Evolutionary conservation across 2,113 vertebrate genomes (phyloP).

Genomic region (Mus pahari): DNA sequence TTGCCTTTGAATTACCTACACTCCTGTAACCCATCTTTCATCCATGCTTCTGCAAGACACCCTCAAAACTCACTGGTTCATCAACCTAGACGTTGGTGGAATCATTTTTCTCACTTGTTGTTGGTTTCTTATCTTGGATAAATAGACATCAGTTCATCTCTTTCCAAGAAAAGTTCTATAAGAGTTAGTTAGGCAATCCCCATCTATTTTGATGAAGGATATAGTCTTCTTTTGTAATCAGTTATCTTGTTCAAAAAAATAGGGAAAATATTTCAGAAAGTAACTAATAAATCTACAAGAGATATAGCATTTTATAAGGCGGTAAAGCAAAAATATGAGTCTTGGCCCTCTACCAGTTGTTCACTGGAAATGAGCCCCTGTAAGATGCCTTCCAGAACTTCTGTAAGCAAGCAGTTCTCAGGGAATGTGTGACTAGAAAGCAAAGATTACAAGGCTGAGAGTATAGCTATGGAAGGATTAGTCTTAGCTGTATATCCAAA

Average conservation of each 20-base stretch:
- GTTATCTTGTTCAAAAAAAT: background rate
- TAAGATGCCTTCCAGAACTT: background rate
- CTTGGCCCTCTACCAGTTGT: background rate
- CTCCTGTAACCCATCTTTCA: background rate
- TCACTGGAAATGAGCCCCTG: background rate
- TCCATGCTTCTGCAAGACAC: background rate
- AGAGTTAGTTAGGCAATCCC: background rate
- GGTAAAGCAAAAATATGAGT: constrained; percentile 1
- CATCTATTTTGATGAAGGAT: background rate
- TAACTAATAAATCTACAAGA: background rate
- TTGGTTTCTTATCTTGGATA: background rate
- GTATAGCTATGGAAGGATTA: background rate
- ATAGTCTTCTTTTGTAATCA: background rate
- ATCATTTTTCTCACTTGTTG: background rate
- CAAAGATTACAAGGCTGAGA: background rate
- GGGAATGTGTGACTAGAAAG: background rate
- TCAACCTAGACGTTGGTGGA: background rate
- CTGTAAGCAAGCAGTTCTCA: background rate
- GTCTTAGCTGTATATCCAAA: constrained; percentile 33
- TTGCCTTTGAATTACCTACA: background rate
- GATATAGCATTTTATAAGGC: background rate
- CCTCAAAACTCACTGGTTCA: background rate
- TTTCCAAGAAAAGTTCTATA: background rate
- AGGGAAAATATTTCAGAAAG: background rate
- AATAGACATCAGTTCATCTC: background rate